phyloP scores from a whole-genome alignment of 2,888 invertebrate genomes.

The Tetragonisca angustula region DNA sequence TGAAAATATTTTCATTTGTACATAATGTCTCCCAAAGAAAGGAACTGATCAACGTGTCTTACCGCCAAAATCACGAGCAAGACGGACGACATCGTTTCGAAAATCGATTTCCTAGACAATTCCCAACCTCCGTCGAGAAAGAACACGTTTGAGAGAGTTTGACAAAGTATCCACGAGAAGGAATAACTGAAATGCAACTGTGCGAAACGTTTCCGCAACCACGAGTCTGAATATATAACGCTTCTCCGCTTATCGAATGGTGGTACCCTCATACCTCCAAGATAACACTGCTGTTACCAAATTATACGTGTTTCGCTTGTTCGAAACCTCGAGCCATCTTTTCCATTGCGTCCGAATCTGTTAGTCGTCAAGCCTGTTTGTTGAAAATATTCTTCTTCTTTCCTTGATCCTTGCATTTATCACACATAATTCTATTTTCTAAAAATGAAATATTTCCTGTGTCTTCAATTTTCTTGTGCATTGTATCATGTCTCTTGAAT shows the following conservation, averaged over 20 bases:
- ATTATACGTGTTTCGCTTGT: slow-evolving; percentile 14
- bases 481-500: too few relatives aligned
- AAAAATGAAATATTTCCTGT: too few relatives aligned
- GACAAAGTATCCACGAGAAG: neutral
- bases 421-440: too few relatives aligned
- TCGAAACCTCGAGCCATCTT: neutral
- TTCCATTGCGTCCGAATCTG: neutral
- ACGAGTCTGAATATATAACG: slow-evolving; percentile 42
- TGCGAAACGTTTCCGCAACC: slow-evolving; percentile 8
- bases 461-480: too few relatives aligned
- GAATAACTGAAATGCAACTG: slow-evolving; percentile 16
- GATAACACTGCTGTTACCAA: slow-evolving; percentile 50
- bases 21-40: too few relatives aligned
- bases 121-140: neutral
- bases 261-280: slow-evolving; percentile 61
- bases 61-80: slow-evolving; percentile 36
- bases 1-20: neutral
- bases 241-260: slow-evolving; percentile 54
- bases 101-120: neutral
- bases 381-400: neutral
- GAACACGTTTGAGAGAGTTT: neutral
- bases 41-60: neutral
- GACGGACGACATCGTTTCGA: slow-evolving; percentile 11
- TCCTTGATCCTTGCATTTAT: too few relatives aligned
- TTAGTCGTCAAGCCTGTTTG: neutral